Conservation (phyloP, 64 coral and sea anemone genomes). For the Actinia tenebrosa region DNA sequence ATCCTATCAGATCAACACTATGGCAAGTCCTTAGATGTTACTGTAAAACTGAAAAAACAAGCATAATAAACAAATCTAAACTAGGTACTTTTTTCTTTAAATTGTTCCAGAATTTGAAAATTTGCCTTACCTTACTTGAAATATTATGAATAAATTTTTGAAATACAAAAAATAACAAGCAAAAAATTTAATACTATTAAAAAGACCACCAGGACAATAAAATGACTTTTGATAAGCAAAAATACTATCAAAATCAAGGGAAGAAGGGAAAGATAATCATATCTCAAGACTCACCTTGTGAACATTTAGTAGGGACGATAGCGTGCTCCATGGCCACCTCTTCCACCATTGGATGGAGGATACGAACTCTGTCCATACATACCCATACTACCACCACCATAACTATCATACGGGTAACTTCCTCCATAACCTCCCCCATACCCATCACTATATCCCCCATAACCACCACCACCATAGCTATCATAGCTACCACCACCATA, state of each 20-base stretch:
- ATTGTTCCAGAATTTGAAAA: neutral
- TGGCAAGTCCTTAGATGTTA: neutral
- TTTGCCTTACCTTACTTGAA: neutral
- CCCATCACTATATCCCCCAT: neutral
- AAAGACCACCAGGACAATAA: neutral
- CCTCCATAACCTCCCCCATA: slow-evolving; percentile 23
- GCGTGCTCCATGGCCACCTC: slow-evolving; percentile 42
- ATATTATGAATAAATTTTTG: no score
- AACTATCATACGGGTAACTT: neutral
- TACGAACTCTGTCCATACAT: slow-evolving; percentile 37
- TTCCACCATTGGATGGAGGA: slow-evolving; percentile 16
- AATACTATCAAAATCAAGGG: no score
- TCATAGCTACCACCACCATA: slow-evolving; percentile 1
- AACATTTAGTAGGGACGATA: slow-evolving; percentile 67
- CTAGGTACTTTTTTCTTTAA: neutral
- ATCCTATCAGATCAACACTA: neutral
- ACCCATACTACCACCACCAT: slow-evolving; percentile 30
- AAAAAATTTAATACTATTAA: neutral
- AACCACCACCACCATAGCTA: neutral
- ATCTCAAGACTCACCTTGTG: neutral
- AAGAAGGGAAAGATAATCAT: neutral
- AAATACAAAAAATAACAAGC: neutral
- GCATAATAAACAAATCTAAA: neutral
- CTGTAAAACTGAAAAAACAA: neutral
- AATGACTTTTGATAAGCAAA: no score